phyloP scores from a whole-genome alignment of 2,888 invertebrate genomes.

The Idaea biselata region DNA sequence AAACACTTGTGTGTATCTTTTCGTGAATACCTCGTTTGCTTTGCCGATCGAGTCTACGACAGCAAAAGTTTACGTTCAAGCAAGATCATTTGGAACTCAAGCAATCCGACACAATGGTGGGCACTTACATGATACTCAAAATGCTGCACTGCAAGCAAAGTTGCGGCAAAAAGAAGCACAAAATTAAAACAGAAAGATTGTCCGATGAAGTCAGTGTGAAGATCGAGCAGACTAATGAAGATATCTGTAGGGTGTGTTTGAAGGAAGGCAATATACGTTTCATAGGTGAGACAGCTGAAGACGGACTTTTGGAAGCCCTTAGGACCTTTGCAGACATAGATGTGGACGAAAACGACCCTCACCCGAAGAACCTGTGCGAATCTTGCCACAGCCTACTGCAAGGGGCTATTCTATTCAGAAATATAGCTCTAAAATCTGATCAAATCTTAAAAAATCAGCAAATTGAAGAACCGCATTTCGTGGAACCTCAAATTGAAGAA shows the following conservation, averaged over 20 bases:
- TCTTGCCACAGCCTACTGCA: constrained; percentile 54
- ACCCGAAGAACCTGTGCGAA: constrained; percentile 60
- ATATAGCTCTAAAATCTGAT: constrained; percentile 61
- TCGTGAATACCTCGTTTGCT: no score
- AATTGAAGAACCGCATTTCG: not conserved
- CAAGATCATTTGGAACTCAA: not conserved
- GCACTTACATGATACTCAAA: constrained; percentile 47
- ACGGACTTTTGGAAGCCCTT: constrained; percentile 49
- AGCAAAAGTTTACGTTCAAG: not conserved
- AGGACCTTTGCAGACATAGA: constrained; percentile 50
- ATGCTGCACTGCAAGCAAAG: constrained; percentile 50
- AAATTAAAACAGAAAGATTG: constrained; percentile 10
- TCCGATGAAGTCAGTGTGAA: constrained; percentile 19
- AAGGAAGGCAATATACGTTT: constrained; percentile 62
- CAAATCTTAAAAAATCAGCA: constrained; percentile 37
- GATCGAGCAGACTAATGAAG: constrained; percentile 26
- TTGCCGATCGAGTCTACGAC: not conserved
- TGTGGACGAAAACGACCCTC: constrained; percentile 46
- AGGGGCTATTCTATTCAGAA: constrained; percentile 61
- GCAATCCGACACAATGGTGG: constrained; percentile 40
- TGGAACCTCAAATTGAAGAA: constrained; percentile 18
- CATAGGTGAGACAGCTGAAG: constrained; percentile 34
- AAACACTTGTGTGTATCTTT: no score
- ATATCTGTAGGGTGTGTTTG: constrained; percentile 60
- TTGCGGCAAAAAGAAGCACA: constrained; percentile 8